phyloP scores from a whole-genome alignment of 2,113 vertebrate genomes.

The Myrmophylax atrothorax region DNA sequence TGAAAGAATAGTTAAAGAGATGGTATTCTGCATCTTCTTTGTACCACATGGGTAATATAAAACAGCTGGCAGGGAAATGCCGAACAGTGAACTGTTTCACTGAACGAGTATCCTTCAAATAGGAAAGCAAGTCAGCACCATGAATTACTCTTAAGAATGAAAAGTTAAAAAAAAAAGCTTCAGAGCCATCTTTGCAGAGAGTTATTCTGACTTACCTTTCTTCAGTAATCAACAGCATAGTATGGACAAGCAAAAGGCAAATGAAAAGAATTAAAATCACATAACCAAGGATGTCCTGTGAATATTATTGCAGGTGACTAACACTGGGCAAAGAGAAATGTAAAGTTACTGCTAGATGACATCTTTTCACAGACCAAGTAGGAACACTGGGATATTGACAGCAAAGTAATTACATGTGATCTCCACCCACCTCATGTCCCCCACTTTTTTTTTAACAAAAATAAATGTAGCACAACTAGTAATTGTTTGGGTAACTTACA shows the following conservation, averaged over 20 bases:
- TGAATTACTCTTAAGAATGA: neutral
- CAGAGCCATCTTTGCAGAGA: neutral
- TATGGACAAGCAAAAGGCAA: neutral
- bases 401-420: neutral
- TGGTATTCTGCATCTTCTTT: neutral
- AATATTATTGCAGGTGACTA: neutral
- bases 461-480: neutral
- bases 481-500: conserved; percentile 76
- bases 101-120: neutral
- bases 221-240: neutral
- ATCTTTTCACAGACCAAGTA: neutral
- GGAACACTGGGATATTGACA: neutral
- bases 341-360: neutral
- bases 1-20: neutral
- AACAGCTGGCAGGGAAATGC: neutral
- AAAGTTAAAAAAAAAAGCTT: neutral
- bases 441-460: neutral
- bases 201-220: neutral
- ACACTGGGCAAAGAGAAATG: neutral
- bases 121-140: neutral
- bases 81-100: neutral
- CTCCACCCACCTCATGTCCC: neutral
- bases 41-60: neutral
- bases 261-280: neutral
- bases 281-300: neutral